phyloP scores from a whole-genome alignment of 2,888 invertebrate species.

The Uloborus plumipes region DNA sequence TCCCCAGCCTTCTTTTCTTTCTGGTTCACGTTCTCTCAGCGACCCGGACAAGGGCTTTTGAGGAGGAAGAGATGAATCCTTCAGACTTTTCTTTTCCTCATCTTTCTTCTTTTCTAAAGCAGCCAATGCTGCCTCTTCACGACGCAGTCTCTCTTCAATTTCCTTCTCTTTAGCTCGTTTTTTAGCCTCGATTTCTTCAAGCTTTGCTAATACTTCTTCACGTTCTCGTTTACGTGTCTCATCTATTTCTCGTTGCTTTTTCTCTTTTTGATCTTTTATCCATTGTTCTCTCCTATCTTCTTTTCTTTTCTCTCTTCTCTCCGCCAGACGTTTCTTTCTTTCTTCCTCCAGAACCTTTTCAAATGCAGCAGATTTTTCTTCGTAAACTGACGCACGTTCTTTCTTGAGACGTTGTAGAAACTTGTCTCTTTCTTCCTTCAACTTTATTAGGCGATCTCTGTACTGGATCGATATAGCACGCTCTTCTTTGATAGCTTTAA shows the following conservation, averaged over 20 bases:
- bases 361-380: conserved; percentile 80
- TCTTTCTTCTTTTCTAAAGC: conserved; percentile 28
- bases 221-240: conserved; percentile 74
- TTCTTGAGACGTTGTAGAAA: conserved; percentile 84
- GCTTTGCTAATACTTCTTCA: conserved; percentile 50
- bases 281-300: conserved; percentile 79
- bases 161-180: conserved; percentile 74
- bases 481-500: conserved; percentile 83
- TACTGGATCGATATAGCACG: conserved; percentile 86
- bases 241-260: conserved; percentile 68
- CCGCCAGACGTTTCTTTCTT: conserved; percentile 71
- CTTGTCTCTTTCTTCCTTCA: conserved; percentile 83
- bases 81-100: conserved; percentile 17
- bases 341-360: conserved; percentile 79
- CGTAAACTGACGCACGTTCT: conserved; percentile 79
- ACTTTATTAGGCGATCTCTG: conserved; percentile 82
- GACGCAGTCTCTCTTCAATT: conserved; percentile 72
- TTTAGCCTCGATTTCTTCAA: conserved; percentile 62
- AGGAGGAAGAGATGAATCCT: neutral
- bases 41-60: neutral
- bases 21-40: conserved; percentile 53
- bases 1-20: conserved; percentile 57
- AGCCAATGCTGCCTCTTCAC: conserved; percentile 68
- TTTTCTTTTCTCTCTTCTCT: conserved; percentile 74
- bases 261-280: conserved; percentile 66